A percentile compares a stretch with the other conserved stretches of the same genome.
phyloP scores from a whole-genome alignment of 2,113 vertebrate species.

The Nibea coibor region DNA sequence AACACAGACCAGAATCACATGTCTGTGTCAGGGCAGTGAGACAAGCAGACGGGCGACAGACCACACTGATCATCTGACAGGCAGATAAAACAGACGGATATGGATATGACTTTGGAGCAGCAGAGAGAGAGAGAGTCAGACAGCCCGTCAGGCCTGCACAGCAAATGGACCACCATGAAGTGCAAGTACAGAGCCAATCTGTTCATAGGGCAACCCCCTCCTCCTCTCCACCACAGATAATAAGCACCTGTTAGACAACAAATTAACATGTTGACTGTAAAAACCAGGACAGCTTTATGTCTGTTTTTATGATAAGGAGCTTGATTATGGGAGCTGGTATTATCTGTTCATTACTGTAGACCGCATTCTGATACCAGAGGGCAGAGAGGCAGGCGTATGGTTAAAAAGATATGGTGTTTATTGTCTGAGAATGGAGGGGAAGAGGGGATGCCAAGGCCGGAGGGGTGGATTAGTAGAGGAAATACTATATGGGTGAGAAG shows the following conservation, averaged over 20 bases:
- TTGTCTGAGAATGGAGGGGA: constrained; percentile 30
- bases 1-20: constrained; percentile 23
- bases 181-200: constrained; percentile 62
- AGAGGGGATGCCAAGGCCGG: background rate
- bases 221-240: constrained; percentile 35
- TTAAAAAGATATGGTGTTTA: constrained; percentile 54
- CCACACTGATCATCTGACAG: constrained; percentile 38
- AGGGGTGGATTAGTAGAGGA: background rate
- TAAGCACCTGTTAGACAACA: constrained; percentile 81
- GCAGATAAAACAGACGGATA: constrained; percentile 41
- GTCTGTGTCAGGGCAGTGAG: constrained; percentile 17
- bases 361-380: constrained; percentile 31
- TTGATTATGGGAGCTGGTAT: constrained; percentile 57
- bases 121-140: constrained; percentile 3
- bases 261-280: constrained; percentile 77
- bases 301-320: constrained; percentile 50
- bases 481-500: background rate
- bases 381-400: background rate
- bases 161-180: constrained; percentile 70
- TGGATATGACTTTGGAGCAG: constrained; percentile 31
- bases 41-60: constrained; percentile 44
- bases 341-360: constrained; percentile 54
- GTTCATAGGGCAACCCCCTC: constrained; percentile 32
- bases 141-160: constrained; percentile 22
- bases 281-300: constrained; percentile 77